phyloP scores from a whole-genome alignment of 2,113 vertebrate species.

The Caranx ignobilis region DNA sequence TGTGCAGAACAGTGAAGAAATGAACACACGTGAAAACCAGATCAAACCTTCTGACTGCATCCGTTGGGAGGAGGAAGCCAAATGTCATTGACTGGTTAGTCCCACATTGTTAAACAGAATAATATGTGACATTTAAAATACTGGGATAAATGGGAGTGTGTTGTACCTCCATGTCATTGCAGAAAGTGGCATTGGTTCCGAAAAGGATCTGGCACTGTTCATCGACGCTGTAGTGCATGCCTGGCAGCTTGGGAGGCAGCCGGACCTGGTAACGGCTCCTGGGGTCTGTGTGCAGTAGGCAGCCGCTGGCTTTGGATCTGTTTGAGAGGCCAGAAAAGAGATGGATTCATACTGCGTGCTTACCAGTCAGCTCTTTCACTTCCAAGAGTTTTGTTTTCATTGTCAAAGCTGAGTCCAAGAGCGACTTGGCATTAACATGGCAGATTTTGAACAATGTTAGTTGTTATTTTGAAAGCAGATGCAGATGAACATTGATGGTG shows the following conservation, averaged over 20 bases:
- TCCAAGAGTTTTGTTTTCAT: background rate
- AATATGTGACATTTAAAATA: background rate
- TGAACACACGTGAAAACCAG: too few relatives aligned
- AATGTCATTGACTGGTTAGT: too few relatives aligned
- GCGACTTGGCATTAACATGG: background rate
- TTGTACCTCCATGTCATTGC: constrained; percentile 95
- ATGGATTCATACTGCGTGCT: background rate
- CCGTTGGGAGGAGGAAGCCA: too few relatives aligned
- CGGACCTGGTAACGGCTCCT: constrained; percentile 87
- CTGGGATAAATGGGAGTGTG: background rate
- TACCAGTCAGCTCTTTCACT: background rate
- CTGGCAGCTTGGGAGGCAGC: constrained; percentile 93
- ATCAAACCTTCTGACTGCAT: too few relatives aligned
- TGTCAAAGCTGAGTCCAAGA: constrained; percentile 11
- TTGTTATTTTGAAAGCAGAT: constrained; percentile 5
- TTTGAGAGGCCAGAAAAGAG: constrained; percentile 6
- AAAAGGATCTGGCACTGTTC: constrained; percentile 99
- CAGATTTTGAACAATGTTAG: background rate
- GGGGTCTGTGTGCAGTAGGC: constrained; percentile 91
- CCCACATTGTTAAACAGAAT: background rate
- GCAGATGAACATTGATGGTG: background rate
- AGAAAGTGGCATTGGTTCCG: constrained; percentile 96
- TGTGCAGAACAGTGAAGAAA: too few relatives aligned
- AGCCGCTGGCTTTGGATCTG: constrained; percentile 94
- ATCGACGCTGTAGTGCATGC: constrained; percentile 97